Evolutionary conservation across 1,140 invertebrate genomes (phyloP).

Genomic region (Lysiphlebus fabarum): DNA sequence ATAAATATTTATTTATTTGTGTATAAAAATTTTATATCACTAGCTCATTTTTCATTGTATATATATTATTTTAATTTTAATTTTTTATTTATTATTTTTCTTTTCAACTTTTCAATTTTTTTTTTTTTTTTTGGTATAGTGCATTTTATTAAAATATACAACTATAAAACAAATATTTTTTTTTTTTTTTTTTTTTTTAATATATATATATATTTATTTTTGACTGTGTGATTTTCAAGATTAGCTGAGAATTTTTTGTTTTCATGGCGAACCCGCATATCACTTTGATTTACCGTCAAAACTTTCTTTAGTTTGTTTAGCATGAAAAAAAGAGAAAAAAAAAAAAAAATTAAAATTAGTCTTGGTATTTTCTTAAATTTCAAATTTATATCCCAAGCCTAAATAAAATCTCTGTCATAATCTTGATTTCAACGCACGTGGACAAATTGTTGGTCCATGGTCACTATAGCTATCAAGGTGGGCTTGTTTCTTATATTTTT

Average conservation of each 20-base stretch:
- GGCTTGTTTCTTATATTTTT: constrained; percentile 11
- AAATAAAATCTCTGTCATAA: constrained; percentile 41
- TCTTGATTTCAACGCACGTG: constrained; percentile 50
- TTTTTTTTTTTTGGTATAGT: background rate
- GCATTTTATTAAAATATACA: constrained; percentile 18
- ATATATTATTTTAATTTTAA: too few species aligned
- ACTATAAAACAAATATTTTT: constrained; percentile 55
- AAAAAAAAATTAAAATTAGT: constrained; percentile 19
- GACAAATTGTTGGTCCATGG: constrained; percentile 31
- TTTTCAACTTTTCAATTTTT: background rate
- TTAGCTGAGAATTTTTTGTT: constrained; percentile 51
- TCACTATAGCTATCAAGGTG: constrained; percentile 5
- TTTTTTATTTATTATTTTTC: too few species aligned
- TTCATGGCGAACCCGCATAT: constrained; percentile 54
- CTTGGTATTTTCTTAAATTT: constrained; percentile 52
- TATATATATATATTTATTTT: constrained; percentile 26
- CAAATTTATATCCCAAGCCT: constrained; percentile 51
- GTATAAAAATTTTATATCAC: too few species aligned
- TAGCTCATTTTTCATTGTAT: too few species aligned
- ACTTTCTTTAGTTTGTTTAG: constrained; percentile 25
- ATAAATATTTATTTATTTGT: too few species aligned
- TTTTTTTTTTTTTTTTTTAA: too few species aligned
- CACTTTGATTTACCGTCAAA: constrained; percentile 52
- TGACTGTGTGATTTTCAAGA: constrained; percentile 53
- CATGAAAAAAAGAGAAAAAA: background rate